Evolutionary conservation across 2,888 invertebrate genomes (phyloP), one percentile per base, ranked within the genome.

Genomic region (Tenodera sinensis): DNA sequence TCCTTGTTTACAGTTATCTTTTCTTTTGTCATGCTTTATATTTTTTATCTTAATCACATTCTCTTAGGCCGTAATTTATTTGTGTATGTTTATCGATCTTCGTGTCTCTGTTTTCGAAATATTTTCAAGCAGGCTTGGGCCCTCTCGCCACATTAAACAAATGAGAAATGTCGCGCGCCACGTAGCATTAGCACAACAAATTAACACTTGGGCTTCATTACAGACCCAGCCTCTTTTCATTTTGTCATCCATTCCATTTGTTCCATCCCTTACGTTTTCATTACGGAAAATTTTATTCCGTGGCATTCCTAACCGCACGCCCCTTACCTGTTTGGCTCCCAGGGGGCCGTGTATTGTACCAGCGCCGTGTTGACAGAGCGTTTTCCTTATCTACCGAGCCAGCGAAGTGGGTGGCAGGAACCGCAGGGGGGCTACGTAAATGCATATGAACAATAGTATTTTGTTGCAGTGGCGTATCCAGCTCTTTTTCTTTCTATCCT

Each of bases 321-420:
- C 54, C 54, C 20, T 71, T 71, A 71, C 54, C 54, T 71, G 54
- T 71, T 71, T 71, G 20, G 54, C 20, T 71, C 54, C 54, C 54
- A 71, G 54, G 54, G 54, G 54, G 54, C 4, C 54, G 20, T 15
- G 54, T 71, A 71, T 20, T 14, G 81, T 86, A 86, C 81, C 15
- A 71, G 20, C 71, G 15, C 54, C 81, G 86, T 86, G 86, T 86
- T 86, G 86, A 86, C 86, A 86, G 86, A 86, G 20, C 85, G 81
- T 81, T 86, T 86, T 81, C 86, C 86, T 86, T 86, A 86, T 86
- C 86, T 27, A 28, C 28, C 81, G 25, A 71, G 54, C 54, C 54
- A 28, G 85, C 86, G 27, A 86, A 54, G 86, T 86, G 86, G 86
- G 86, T 86, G 86, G 86, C 86, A 28, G 81, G 71, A 71, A 15